Evolutionary conservation across 2,888 invertebrate genomes (phyloP).

Genomic region (Elysia crispata): DNA sequence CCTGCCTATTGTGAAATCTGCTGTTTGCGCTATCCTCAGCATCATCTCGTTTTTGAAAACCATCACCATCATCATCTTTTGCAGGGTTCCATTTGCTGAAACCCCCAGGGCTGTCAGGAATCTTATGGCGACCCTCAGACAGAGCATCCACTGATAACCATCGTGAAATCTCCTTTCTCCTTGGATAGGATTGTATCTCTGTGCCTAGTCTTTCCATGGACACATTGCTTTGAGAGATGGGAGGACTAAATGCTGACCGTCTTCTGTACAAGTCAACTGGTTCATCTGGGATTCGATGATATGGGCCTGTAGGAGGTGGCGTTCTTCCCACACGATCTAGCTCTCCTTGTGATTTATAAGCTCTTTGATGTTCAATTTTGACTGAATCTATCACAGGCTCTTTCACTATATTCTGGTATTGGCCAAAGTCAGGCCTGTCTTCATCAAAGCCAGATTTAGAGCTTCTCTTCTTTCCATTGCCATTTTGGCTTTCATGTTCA

Average conservation of each 20-base stretch:
- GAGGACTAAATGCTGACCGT: constrained; percentile 62
- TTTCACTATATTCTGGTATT: too few relatives aligned
- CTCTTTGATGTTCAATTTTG: not conserved
- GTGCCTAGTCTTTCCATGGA: not conserved
- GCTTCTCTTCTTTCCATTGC: too few relatives aligned
- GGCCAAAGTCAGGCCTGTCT: too few relatives aligned
- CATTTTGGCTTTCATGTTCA: too few relatives aligned
- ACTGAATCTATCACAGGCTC: too few relatives aligned
- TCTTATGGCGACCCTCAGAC: too few relatives aligned
- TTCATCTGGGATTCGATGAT: constrained; percentile 48
- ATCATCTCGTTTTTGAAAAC: not conserved
- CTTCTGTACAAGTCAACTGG: constrained; percentile 53
- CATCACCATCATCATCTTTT: not conserved
- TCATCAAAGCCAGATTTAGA: too few relatives aligned
- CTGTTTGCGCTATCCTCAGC: not conserved
- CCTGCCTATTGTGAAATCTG: too few relatives aligned
- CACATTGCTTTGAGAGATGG: constrained; percentile 40
- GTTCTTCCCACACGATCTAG: constrained; percentile 33
- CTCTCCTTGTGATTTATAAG: constrained; percentile 36
- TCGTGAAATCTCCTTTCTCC: not conserved
- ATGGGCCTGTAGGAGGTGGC: constrained; percentile 47
- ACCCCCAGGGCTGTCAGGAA: too few relatives aligned
- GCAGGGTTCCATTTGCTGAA: too few relatives aligned
- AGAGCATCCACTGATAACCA: too few relatives aligned
- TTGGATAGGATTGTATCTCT: not conserved